These are phyloP conservation scores for Phyllostomus hastatus DNA, from an alignment of 2,113 vertebrate species.

Conservation along the genomic window DNA sequence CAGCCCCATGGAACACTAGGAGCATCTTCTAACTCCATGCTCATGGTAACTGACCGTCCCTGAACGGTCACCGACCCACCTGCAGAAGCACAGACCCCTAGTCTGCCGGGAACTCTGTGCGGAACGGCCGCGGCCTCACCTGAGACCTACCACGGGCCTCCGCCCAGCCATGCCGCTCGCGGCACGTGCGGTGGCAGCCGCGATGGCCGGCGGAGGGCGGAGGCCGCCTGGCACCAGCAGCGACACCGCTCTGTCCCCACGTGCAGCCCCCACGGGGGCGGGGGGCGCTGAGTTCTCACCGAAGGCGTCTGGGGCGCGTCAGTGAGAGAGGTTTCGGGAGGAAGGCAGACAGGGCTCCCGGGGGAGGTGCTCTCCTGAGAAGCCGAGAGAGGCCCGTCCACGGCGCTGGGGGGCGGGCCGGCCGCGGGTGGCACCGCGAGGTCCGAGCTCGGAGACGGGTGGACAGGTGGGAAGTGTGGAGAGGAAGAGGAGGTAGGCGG, in stretches of 20 bases:
- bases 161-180: accelerated
- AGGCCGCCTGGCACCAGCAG: accelerated
- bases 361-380: constrained; percentile 89
- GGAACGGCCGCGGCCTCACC: accelerated
- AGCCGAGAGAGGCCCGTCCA: constrained; percentile 89
- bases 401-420: constrained; percentile 85
- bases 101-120: background rate
- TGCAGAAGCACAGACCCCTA: background rate
- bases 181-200: accelerated
- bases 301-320: constrained; percentile 92
- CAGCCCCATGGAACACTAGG: background rate
- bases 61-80: accelerated
- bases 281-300: constrained; percentile 85
- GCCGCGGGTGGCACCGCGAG: constrained; percentile 84
- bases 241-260: background rate
- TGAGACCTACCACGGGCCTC: background rate
- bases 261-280: background rate
- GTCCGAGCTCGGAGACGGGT: constrained; percentile 88
- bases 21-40: background rate
- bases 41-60: background rate
- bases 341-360: constrained; percentile 92
- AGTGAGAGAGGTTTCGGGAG: constrained; percentile 93
- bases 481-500: constrained; percentile 86
- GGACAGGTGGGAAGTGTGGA: constrained; percentile 82
- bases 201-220: accelerated